Evolutionary conservation across 2,888 invertebrate species (phyloP).

Genomic region (Endotricha flammealis): DNA sequence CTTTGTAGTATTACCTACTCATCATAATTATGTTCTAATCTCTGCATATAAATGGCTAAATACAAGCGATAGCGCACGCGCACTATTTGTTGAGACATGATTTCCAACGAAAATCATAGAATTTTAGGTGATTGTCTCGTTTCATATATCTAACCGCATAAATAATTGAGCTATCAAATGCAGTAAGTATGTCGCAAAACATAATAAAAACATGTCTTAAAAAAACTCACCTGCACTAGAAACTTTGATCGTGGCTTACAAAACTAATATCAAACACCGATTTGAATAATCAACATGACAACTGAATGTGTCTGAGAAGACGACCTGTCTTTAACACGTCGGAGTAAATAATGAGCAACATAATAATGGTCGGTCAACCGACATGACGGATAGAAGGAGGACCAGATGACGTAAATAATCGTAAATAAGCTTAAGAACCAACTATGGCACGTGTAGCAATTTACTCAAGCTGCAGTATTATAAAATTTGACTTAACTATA

Average conservation of each 20-base stretch:
- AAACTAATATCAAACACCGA: too few relatives aligned
- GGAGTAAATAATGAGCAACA: background rate
- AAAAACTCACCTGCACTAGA: background rate
- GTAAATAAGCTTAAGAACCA: background rate
- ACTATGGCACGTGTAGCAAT: background rate
- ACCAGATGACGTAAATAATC: background rate
- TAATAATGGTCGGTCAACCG: background rate
- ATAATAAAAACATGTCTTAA: background rate
- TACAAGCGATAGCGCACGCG: too few relatives aligned
- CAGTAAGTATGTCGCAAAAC: background rate
- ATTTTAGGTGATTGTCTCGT: too few relatives aligned
- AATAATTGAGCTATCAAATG: too few relatives aligned
- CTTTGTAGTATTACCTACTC: too few relatives aligned
- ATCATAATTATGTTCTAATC: too few relatives aligned
- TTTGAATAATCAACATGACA: background rate
- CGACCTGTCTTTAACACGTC: background rate
- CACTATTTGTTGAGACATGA: too few relatives aligned
- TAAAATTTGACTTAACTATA: too few relatives aligned
- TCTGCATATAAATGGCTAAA: too few relatives aligned
- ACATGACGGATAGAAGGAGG: background rate
- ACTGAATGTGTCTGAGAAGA: background rate
- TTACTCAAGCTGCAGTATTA: too few relatives aligned
- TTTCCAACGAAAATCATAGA: too few relatives aligned
- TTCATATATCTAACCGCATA: too few relatives aligned
- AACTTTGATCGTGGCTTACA: background rate